These are phyloP conservation scores for Lithophane ornitopus DNA, from an alignment of 2,888 invertebrate genomes.

Conservation along the genomic window DNA sequence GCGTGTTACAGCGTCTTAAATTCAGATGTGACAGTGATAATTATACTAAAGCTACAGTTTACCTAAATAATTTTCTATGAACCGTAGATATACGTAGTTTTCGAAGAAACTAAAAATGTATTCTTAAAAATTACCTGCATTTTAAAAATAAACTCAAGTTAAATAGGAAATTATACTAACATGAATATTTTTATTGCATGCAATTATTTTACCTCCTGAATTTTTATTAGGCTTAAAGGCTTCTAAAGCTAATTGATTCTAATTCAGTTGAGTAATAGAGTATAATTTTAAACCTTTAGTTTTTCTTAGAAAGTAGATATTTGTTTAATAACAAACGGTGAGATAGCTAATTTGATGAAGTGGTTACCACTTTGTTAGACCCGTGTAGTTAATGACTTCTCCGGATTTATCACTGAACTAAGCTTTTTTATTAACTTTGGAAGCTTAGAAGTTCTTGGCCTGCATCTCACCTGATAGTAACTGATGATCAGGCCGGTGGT, in stretches of 20 bases:
- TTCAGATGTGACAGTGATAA: background rate
- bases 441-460: no score
- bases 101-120: background rate
- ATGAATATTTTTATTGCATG: slow-evolving; percentile 19
- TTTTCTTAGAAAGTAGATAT: background rate
- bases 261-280: background rate
- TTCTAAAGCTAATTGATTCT: slow-evolving; percentile 3
- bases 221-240: background rate
- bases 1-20: background rate
- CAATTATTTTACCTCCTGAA: slow-evolving; percentile 8
- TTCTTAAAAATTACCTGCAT: background rate
- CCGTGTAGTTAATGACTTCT: no score
- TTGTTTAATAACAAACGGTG: no score
- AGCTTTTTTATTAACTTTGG: no score
- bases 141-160: background rate
- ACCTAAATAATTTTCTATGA: background rate
- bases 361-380: no score
- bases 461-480: no score
- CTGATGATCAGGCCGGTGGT: no score
- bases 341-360: no score
- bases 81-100: background rate
- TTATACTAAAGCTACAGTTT: background rate
- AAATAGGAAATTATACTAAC: slow-evolving; percentile 2
- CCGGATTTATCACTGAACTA: no score
- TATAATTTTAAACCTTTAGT: background rate